These are phyloP conservation scores for Artibeus lituratus DNA, from an alignment of 2,797 vertebrate genomes.

Conservation along the genomic window DNA sequence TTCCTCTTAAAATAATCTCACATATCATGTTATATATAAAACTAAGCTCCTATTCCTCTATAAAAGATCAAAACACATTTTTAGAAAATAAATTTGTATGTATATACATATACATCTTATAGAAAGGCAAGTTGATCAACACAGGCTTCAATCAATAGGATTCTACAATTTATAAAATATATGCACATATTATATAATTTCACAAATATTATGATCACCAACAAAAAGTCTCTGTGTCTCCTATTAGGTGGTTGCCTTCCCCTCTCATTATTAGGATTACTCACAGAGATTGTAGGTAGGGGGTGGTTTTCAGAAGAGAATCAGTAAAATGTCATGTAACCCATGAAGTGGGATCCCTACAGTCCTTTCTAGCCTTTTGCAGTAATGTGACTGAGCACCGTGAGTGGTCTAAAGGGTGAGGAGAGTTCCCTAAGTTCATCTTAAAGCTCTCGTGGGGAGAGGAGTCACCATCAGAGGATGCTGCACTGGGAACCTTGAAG, in stretches of 20 bases:
- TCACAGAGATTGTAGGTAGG: background rate
- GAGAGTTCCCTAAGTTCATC: background rate
- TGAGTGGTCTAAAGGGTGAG: background rate
- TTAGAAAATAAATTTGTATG: background rate
- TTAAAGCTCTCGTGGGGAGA: background rate
- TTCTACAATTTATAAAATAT: background rate
- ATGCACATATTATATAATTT: background rate
- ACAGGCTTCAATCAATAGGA: background rate
- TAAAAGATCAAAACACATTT: conserved; percentile 5
- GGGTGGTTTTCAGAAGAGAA: background rate
- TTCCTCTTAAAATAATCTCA: background rate
- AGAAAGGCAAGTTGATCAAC: background rate
- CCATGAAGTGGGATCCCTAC: background rate
- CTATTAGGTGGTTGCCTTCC: background rate
- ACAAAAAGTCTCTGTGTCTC: background rate
- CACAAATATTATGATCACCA: background rate
- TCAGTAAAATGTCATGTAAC: background rate
- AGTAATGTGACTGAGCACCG: background rate
- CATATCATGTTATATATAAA: background rate
- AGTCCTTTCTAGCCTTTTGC: background rate
- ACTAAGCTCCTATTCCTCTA: background rate
- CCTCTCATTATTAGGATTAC: background rate
- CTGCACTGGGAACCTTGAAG: background rate
- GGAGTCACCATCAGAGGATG: background rate
- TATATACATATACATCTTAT: background rate